A percentile compares a stretch with the other conserved stretches of the same genome.
These are phyloP conservation scores for Physeter macrocephalus DNA, from an alignment of 2,113 vertebrate genomes.

Conservation along the genomic window DNA sequence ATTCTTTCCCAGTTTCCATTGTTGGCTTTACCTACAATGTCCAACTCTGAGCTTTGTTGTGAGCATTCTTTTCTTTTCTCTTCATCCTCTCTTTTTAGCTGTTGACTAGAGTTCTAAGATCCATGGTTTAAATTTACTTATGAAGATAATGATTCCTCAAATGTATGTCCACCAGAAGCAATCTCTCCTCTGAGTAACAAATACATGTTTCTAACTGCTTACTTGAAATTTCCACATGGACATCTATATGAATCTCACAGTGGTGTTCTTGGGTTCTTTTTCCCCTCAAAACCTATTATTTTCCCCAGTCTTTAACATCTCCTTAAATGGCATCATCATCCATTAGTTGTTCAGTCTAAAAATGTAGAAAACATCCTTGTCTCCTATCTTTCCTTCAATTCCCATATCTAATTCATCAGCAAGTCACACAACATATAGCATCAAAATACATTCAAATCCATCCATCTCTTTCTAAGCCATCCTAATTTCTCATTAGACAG, in stretches of 20 bases:
- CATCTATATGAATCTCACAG: background rate
- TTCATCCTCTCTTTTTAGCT: background rate
- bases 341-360: background rate
- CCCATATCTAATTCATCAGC: background rate
- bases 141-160: background rate
- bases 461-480: background rate
- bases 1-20: background rate
- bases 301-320: background rate
- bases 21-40: background rate
- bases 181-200: background rate
- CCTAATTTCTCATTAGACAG: background rate
- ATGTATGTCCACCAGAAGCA: background rate
- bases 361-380: background rate
- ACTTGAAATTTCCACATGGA: background rate
- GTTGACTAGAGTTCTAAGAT: background rate
- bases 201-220: background rate
- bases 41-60: background rate
- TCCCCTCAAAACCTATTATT: background rate
- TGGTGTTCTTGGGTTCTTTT: background rate
- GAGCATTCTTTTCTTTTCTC: background rate
- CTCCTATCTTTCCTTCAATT: background rate
- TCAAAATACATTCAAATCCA: background rate
- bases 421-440: background rate
- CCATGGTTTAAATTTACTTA: background rate
- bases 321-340: background rate